phyloP scores from a whole-genome alignment of 1,140 invertebrate species.

The Drosophila ananassae region DNA sequence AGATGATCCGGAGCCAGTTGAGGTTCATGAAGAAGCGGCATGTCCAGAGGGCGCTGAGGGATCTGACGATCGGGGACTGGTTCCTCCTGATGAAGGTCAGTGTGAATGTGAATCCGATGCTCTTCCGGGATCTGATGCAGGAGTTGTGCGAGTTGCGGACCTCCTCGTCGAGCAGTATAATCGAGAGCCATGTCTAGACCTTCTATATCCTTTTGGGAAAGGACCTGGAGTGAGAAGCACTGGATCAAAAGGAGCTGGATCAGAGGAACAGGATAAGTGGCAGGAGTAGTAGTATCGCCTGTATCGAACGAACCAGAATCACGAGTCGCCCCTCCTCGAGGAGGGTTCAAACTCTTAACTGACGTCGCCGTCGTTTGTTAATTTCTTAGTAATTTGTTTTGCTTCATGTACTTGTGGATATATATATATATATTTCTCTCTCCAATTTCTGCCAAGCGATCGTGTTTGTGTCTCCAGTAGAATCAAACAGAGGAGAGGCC shows the following conservation, averaged over 20 bases:
- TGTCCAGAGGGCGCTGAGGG: slow-evolving; percentile 50
- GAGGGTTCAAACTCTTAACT: not conserved
- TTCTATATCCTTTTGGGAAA: not conserved
- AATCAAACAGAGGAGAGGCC: not conserved
- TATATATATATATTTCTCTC: slow-evolving; percentile 24
- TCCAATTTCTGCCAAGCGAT: slow-evolving; percentile 4
- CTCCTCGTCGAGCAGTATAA: slow-evolving; percentile 53
- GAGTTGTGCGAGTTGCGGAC: slow-evolving; percentile 83
- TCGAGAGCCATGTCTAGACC: slow-evolving; percentile 53
- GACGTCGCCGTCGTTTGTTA: slow-evolving; percentile 7
- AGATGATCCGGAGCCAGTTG: slow-evolving; percentile 86
- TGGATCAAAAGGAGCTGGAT: not conserved
- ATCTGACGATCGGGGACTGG: slow-evolving; percentile 87
- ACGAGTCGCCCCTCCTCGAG: not conserved
- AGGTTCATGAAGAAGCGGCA: slow-evolving; percentile 67
- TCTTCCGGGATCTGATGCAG: slow-evolving; percentile 86
- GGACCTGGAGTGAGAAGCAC: too few species aligned
- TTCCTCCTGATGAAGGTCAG: slow-evolving; percentile 88
- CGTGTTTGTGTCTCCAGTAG: not conserved
- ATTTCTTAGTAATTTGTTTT: slow-evolving; percentile 4
- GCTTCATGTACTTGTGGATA: slow-evolving; percentile 1
- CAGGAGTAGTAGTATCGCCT: not conserved
- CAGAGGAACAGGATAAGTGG: too few species aligned
- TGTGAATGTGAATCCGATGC: slow-evolving; percentile 88
- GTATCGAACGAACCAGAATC: not conserved